phyloP scores from a whole-genome alignment of 2,888 invertebrate species.

The Exocentrus adspersus region DNA sequence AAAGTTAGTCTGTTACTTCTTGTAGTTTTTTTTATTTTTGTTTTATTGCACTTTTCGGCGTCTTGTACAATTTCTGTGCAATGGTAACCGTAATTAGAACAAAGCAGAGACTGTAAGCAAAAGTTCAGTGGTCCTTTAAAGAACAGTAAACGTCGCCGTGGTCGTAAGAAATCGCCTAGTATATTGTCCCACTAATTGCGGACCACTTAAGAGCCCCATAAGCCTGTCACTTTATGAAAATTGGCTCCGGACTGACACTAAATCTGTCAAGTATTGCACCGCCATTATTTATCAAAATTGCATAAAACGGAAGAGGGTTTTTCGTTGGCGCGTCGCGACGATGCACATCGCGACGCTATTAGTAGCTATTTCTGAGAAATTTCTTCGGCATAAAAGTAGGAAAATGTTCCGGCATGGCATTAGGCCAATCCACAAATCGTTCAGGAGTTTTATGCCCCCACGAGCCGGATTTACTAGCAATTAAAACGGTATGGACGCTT shows the following conservation, averaged over 20 bases:
- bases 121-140: neutral
- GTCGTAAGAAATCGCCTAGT: neutral
- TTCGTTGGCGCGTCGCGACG: neutral
- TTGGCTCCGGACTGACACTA: neutral
- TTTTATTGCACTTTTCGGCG: too few species aligned
- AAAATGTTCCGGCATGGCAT: constrained; percentile 20
- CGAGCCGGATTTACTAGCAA: constrained; percentile 3
- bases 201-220: neutral
- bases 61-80: too few species aligned
- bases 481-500: constrained; percentile 2
- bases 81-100: too few species aligned
- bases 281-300: neutral
- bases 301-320: neutral
- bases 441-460: neutral
- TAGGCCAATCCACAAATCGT: constrained; percentile 18
- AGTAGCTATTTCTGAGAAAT: constrained; percentile 7
- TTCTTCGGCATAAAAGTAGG: constrained; percentile 14
- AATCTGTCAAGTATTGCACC: neutral
- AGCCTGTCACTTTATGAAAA: constrained; percentile 3
- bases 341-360: neutral
- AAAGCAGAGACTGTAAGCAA: too few species aligned
- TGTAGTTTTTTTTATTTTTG: too few species aligned
- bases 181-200: neutral
- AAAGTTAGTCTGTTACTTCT: too few species aligned
- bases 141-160: neutral